These are phyloP conservation scores for Caenorhabditis drosophilae DNA, from an alignment of 2,888 invertebrate genomes.

Conservation along the genomic window DNA sequence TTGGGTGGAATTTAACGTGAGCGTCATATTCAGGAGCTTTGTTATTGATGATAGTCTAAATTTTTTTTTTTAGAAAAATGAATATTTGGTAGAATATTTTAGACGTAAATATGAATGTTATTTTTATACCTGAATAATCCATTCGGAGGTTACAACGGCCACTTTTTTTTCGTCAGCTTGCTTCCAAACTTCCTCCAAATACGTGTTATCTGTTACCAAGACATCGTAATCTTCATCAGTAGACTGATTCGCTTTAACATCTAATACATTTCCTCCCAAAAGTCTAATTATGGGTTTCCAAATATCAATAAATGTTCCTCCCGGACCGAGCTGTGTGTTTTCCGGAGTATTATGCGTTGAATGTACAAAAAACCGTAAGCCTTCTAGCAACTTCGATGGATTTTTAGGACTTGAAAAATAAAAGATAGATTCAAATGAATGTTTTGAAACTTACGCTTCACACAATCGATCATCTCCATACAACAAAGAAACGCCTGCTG, in stretches of 20 bases:
- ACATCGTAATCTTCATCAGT: constrained; percentile 53
- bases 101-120: not conserved
- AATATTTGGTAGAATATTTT: too few species aligned
- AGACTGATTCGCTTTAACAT: constrained; percentile 11
- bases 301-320: constrained; percentile 54
- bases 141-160: constrained; percentile 51
- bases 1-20: constrained; percentile 17
- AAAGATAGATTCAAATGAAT: not conserved
- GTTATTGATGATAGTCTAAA: constrained; percentile 24
- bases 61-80: too few species aligned
- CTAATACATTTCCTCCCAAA: constrained; percentile 52
- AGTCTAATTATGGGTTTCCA: constrained; percentile 63
- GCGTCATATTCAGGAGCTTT: constrained; percentile 3
- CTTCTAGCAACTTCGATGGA: constrained; percentile 53
- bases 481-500: constrained; percentile 59
- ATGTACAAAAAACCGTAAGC: constrained; percentile 54
- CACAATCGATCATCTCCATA: constrained; percentile 1
- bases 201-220: constrained; percentile 69
- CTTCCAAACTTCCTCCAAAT: not conserved
- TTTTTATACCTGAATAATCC: constrained; percentile 60
- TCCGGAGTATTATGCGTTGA: constrained; percentile 32
- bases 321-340: constrained; percentile 12
- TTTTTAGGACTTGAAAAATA: constrained; percentile 45
- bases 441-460: not conserved
- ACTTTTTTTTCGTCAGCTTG: constrained; percentile 2